A percentile compares a stretch with the other conserved stretches of the same genome.
Evolutionary conservation across 2,113 vertebrate species (phyloP).

Genomic region (Bufo gargarizans): DNA sequence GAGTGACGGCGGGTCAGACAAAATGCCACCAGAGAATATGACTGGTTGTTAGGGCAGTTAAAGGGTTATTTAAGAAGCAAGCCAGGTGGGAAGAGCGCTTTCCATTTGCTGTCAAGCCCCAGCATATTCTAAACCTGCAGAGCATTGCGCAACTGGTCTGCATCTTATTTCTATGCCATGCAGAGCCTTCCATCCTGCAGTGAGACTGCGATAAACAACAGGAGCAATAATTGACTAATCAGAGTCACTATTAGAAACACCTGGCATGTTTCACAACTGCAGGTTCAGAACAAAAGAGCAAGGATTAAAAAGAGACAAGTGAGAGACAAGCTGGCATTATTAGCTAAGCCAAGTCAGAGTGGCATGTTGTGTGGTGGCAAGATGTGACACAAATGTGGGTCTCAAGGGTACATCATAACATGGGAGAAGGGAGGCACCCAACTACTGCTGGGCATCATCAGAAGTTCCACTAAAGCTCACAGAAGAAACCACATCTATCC

Average conservation of each 20-base stretch:
- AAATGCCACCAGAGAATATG: not conserved
- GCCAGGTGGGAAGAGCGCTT: slow-evolving; percentile 22
- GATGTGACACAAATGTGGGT: not conserved
- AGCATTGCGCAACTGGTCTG: slow-evolving; percentile 47
- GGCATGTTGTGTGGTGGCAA: not conserved
- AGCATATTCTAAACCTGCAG: slow-evolving; percentile 13
- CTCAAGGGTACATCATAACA: not conserved
- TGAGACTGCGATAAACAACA: slow-evolving; percentile 52
- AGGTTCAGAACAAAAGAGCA: slow-evolving; percentile 39
- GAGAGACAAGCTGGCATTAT: slow-evolving; percentile 50
- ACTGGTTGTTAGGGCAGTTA: not conserved
- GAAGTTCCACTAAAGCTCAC: not conserved
- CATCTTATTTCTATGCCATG: slow-evolving; percentile 52
- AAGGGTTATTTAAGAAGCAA: slow-evolving; percentile 19
- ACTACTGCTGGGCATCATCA: not conserved
- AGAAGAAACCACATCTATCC: too few species aligned
- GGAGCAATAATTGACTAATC: slow-evolving; percentile 59
- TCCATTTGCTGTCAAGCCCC: slow-evolving; percentile 11
- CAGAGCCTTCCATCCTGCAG: slow-evolving; percentile 51
- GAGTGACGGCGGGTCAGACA: not conserved
- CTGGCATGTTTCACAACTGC: slow-evolving; percentile 57
- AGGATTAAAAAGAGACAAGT: slow-evolving; percentile 51
- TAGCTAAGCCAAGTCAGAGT: slow-evolving; percentile 15
- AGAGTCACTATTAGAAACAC: slow-evolving; percentile 58
- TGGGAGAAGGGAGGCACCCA: not conserved